Evolutionary conservation across 2,888 invertebrate species (phyloP).

Genomic region (Netelia inedita): DNA sequence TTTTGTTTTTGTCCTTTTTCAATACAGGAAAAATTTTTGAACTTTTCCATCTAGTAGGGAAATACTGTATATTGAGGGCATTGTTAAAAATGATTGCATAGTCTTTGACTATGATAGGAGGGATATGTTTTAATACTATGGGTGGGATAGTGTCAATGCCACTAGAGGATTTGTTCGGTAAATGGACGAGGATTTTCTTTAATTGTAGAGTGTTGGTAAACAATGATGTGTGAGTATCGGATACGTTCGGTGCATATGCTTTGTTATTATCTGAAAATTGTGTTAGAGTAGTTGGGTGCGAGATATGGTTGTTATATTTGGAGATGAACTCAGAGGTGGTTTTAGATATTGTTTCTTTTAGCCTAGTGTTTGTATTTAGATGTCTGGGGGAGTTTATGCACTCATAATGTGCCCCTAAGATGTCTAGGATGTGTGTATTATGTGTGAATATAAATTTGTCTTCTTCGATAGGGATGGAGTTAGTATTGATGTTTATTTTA

Average conservation of each 20-base stretch:
- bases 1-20: conserved; percentile 10
- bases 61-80: conserved; percentile 5
- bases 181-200: background rate
- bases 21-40: conserved; percentile 2
- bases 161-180: conserved; percentile 1
- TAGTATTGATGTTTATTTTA: background rate
- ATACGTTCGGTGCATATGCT: background rate
- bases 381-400: conserved; percentile 19
- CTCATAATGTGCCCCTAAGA: conserved; percentile 22
- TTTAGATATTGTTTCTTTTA: conserved; percentile 4
- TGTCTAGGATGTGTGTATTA: background rate
- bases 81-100: conserved; percentile 24
- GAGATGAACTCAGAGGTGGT: background rate
- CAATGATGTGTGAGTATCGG: background rate
- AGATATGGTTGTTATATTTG: background rate
- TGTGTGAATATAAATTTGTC: conserved; percentile 16
- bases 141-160: background rate
- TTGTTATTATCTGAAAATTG: background rate
- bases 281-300: background rate
- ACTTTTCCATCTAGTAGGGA: conserved; percentile 11
- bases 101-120: background rate
- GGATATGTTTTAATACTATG: background rate
- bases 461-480: background rate
- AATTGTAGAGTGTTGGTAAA: background rate
- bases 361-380: background rate